These are phyloP conservation scores for Trypoxylus dichotomus DNA, from an alignment of 1,140 invertebrate genomes.

Conservation along the genomic window DNA sequence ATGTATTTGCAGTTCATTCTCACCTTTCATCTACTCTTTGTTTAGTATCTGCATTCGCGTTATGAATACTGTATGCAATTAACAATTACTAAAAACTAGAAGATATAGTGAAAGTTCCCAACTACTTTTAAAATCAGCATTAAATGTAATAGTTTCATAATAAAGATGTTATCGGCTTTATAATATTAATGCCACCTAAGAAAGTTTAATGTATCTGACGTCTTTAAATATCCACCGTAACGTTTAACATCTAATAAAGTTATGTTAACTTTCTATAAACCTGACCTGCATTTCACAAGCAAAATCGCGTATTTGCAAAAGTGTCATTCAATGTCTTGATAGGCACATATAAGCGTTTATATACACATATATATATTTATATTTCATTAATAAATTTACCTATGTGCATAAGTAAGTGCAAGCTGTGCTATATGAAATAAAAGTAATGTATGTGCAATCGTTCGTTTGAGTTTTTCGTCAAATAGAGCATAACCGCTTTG, in stretches of 20 bases:
- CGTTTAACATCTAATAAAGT: background rate
- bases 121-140: too few species aligned
- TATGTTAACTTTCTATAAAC: conserved; percentile 4
- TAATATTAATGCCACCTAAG: too few species aligned
- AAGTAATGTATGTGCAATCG: background rate
- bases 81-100: too few species aligned
- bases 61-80: too few species aligned
- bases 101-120: too few species aligned
- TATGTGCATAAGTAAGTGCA: background rate
- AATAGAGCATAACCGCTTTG: conserved; percentile 22
- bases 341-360: background rate
- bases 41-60: too few species aligned
- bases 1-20: too few species aligned
- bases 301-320: background rate
- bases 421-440: background rate
- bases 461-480: conserved; percentile 3
- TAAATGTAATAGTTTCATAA: too few species aligned
- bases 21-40: too few species aligned
- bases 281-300: conserved; percentile 4
- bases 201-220: too few species aligned
- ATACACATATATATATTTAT: background rate
- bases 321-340: background rate
- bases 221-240: background rate
- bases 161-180: too few species aligned
- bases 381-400: background rate